Evolutionary conservation across 2,113 vertebrate genomes (phyloP).

Genomic region (Monarcha castaneiventris): DNA sequence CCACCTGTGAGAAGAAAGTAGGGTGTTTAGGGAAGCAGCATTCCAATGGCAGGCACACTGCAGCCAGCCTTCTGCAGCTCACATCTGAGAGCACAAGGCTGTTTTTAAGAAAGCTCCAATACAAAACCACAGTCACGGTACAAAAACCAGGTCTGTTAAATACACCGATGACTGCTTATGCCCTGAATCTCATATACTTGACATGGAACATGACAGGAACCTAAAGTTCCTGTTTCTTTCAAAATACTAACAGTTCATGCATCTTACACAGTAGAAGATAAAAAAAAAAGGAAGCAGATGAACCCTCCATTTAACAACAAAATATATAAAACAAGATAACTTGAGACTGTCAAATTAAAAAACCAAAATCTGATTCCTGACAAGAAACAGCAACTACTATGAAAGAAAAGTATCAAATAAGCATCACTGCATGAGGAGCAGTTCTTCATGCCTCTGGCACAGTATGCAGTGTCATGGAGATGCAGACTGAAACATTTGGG

Average conservation of each 20-base stretch:
- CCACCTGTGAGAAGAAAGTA: constrained; percentile 70
- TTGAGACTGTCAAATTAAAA: background rate
- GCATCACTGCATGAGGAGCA: background rate
- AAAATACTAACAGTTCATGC: background rate
- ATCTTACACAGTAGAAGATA: background rate
- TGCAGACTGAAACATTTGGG: background rate
- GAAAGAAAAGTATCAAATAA: background rate
- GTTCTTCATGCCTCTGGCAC: background rate
- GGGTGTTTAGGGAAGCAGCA: background rate
- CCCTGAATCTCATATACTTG: background rate
- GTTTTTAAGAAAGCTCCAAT: background rate
- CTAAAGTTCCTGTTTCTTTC: background rate
- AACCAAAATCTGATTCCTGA: background rate
- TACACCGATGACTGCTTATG: background rate
- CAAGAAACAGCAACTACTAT: background rate
- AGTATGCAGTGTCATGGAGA: background rate
- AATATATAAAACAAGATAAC: background rate
- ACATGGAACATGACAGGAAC: background rate
- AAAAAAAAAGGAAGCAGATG: background rate
- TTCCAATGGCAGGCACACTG: background rate
- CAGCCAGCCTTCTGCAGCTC: background rate
- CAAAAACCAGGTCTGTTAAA: background rate
- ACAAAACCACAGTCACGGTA: background rate
- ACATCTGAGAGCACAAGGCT: background rate
- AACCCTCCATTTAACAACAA: background rate